These are phyloP conservation scores for Aphrophora alni DNA, from an alignment of 2,888 invertebrate species.

Conservation along the genomic window DNA sequence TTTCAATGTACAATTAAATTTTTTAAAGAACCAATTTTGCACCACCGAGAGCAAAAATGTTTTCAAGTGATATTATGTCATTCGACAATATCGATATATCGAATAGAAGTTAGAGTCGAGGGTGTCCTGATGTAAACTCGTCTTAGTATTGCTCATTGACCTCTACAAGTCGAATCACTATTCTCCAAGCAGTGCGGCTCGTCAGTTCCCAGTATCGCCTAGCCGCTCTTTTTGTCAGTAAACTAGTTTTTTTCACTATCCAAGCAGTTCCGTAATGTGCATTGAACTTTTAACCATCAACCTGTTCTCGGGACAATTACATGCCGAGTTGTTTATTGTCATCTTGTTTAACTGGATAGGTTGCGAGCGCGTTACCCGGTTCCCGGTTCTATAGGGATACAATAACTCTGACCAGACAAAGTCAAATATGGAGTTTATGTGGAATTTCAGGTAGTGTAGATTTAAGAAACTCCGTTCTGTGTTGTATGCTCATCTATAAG, in stretches of 20 bases:
- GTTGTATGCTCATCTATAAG: too few species aligned
- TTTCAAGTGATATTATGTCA: too few species aligned
- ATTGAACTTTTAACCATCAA: background rate
- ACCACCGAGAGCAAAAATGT: too few species aligned
- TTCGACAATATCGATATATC: too few species aligned
- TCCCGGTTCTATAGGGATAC: background rate
- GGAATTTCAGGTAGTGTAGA: too few species aligned
- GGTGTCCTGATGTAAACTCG: too few species aligned
- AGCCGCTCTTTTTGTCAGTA: background rate
- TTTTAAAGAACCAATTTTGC: too few species aligned
- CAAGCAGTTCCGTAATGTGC: background rate
- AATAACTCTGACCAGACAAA: background rate
- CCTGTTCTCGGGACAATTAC: background rate
- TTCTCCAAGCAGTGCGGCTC: background rate
- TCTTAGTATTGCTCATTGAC: background rate
- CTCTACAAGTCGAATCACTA: background rate
- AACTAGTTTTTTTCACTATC: slow-evolving; percentile 6
- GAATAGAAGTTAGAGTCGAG: too few species aligned
- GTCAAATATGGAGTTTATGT: too few species aligned
- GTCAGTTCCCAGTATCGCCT: background rate
- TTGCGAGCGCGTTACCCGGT: background rate
- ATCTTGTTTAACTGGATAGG: background rate
- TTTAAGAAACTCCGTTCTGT: too few species aligned
- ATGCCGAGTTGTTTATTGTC: background rate
- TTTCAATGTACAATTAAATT: too few species aligned